Evolutionary conservation across 2,888 invertebrate genomes (phyloP), one percentile per base, ranked within the genome.

Genomic region (Caenorhabditis sp.): DNA sequence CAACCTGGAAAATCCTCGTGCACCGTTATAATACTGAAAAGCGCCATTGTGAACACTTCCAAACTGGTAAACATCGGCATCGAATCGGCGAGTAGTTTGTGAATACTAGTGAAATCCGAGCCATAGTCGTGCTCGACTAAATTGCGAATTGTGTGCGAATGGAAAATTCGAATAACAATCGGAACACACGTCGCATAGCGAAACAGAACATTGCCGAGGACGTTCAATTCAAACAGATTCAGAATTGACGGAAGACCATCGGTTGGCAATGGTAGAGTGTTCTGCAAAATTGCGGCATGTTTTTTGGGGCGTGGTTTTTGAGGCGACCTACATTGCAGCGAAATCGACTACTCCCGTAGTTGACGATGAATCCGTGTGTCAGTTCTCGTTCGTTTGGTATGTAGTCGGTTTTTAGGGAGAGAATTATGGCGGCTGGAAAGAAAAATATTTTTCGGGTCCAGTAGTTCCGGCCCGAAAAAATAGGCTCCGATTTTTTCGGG

Each of bases 11-110:
- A 86, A 54, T 86, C 86, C 27, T 82, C 82, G 53, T 86, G 83
- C 17, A 85, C 83, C 8, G 86, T 86, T 58, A 85, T 73, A 58
- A 86, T 86, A 26, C 82, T 75, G 68, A 86, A 85, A 6, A 86
- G 69, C 8, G 79, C 79, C 57, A 85, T 53, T 50, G 79, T 66
- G 12, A 84, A 57, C 5, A 77, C 61, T 62, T 86, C 85, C 19
- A 84, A 58, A 36, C 51, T 58, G 12, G 70, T 78, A 66, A 80
- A 71, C 60, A 76, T 55, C 61, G 76, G 76, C 62, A 76, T 74
- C 24, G 76, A 73, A 57, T 78, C 76, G 21, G 69, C 67, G 61
- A 68, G 66, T 17, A 75, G 62, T 55, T 68, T 66, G 53, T 69
- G 71, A 26, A 75, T 26, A n/a, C 57, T 61, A 5, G 74, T 59